These are phyloP conservation scores for Hippocampus barbouri DNA, from an alignment of 2,113 vertebrate species.

Conservation along the genomic window DNA sequence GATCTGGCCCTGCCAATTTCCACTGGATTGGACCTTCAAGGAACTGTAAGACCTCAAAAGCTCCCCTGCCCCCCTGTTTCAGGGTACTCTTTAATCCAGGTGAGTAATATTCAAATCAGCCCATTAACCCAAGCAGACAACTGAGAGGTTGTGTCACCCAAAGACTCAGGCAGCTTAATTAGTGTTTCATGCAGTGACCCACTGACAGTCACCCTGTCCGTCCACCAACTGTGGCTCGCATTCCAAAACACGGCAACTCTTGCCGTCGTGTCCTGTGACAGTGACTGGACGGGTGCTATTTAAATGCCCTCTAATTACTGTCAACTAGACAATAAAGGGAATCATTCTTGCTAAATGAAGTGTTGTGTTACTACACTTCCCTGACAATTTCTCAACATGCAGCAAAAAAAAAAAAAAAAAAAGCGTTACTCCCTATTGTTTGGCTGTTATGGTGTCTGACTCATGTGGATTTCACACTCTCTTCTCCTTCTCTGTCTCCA, in stretches of 20 bases:
- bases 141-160: constrained; percentile 24
- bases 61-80: constrained; percentile 14
- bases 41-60: constrained; percentile 23
- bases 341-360: constrained; percentile 27
- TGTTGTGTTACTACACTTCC: constrained; percentile 24
- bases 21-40: constrained; percentile 18
- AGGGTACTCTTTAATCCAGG: constrained; percentile 44
- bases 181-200: constrained; percentile 36
- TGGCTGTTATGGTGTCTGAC: constrained; percentile 21
- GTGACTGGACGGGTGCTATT: constrained; percentile 29
- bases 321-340: constrained; percentile 46
- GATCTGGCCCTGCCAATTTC: constrained; percentile 14
- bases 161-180: constrained; percentile 43
- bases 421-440: constrained; percentile 7
- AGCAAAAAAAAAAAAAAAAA: constrained; percentile 15
- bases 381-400: constrained; percentile 27
- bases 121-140: constrained; percentile 36
- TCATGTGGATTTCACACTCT: constrained; percentile 6
- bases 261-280: constrained; percentile 18
- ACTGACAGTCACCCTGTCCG: constrained; percentile 30
- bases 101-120: constrained; percentile 57
- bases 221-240: constrained; percentile 22
- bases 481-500: neutral
- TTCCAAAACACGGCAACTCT: constrained; percentile 24
- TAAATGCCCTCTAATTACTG: constrained; percentile 57